Percentiles rank a stretch among this genome's conserved stretches.
These are phyloP conservation scores for Grus americana DNA, from an alignment of 2,113 vertebrate species.

Conservation along the genomic window DNA sequence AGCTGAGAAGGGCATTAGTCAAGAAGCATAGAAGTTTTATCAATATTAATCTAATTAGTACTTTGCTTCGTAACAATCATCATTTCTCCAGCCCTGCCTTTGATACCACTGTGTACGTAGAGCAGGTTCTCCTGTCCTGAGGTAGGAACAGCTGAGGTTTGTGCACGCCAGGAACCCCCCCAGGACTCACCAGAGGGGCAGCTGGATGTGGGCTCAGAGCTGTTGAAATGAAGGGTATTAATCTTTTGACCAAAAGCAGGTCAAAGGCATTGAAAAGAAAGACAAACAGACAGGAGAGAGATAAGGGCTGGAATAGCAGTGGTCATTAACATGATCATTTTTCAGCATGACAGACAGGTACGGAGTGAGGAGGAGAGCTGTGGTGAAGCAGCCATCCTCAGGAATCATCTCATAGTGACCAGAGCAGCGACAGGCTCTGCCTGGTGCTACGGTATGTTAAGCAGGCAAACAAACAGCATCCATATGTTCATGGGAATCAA, in stretches of 20 bases:
- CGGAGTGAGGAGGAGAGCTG: neutral
- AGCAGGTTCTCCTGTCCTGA: neutral
- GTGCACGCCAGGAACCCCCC: neutral
- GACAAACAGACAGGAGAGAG: slow-evolving; percentile 1
- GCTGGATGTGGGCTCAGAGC: neutral
- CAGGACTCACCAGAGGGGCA: neutral
- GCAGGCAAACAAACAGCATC: neutral
- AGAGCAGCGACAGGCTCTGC: neutral
- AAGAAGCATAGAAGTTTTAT: neutral
- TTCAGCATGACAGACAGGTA: neutral
- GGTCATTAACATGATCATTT: neutral
- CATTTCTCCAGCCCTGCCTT: neutral
- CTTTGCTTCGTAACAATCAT: neutral
- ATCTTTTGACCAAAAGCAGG: neutral
- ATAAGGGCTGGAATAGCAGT: neutral
- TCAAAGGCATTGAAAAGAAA: slow-evolving; percentile 20
- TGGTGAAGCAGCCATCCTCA: neutral
- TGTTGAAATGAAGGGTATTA: neutral
- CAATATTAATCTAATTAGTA: neutral
- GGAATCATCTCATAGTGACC: neutral
- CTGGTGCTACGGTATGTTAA: neutral
- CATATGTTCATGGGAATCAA: neutral
- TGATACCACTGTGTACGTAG: neutral
- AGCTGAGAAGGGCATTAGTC: neutral
- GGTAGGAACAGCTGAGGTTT: slow-evolving; percentile 16